phyloP scores from a whole-genome alignment of 2,797 vertebrate species.

The Coilia nasus region DNA sequence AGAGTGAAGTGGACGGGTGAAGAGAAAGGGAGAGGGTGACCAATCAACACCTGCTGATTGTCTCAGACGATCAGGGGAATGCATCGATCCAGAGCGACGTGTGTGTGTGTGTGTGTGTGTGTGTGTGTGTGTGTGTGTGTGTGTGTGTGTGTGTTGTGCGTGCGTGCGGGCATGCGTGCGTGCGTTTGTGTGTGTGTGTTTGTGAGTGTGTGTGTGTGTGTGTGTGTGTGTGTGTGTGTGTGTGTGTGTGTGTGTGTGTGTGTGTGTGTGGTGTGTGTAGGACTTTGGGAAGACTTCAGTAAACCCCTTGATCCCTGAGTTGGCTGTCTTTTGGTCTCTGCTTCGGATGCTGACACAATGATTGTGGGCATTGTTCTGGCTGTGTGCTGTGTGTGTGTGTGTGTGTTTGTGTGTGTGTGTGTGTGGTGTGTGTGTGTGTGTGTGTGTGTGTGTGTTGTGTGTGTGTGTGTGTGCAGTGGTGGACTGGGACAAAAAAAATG shows the following conservation, averaged over 20 bases:
- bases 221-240: not conserved
- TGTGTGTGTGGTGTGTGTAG: too few relatives aligned
- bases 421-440: not conserved
- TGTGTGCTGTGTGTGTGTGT: not conserved
- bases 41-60: slow-evolving; percentile 77
- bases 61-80: slow-evolving; percentile 59
- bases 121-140: slow-evolving; percentile 32
- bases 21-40: slow-evolving; percentile 65
- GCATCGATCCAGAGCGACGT: slow-evolving; percentile 60
- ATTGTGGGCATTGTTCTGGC: too few relatives aligned
- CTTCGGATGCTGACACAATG: too few relatives aligned
- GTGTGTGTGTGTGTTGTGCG: not conserved
- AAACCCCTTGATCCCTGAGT: too few relatives aligned
- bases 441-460: not conserved
- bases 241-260: not conserved
- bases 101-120: slow-evolving; percentile 35
- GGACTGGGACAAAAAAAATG: too few relatives aligned
- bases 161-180: not conserved
- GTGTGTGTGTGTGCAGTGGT: not conserved
- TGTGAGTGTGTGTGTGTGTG: not conserved
- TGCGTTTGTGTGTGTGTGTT: not conserved
- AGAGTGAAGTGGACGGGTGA: slow-evolving; percentile 63
- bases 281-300: too few relatives aligned
- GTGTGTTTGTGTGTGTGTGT: not conserved
- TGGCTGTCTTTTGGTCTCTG: too few relatives aligned